Evolutionary conservation across 2,797 vertebrate genomes (phyloP).

Genomic region (Gymnothorax reevesii): DNA sequence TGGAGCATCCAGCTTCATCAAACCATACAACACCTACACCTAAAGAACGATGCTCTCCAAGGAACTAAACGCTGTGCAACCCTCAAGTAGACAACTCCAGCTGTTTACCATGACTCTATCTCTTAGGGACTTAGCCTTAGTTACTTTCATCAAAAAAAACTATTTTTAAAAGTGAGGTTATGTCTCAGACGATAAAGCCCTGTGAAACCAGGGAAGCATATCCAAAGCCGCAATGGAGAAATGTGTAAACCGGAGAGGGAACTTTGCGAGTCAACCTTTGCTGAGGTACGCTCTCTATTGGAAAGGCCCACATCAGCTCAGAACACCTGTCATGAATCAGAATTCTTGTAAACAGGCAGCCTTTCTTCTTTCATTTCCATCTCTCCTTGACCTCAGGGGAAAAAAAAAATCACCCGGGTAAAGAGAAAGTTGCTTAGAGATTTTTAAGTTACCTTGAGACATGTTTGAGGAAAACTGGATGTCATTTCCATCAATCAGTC

Average conservation of each 20-base stretch:
- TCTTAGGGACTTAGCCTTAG: background rate
- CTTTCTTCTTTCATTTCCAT: no score
- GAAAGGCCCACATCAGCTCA: no score
- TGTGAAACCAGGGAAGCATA: background rate
- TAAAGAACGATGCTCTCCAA: background rate
- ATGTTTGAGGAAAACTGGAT: no score
- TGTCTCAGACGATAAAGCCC: background rate
- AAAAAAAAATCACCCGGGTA: no score
- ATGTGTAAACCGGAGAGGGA: background rate
- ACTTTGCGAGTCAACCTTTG: no score
- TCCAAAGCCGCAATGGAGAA: background rate
- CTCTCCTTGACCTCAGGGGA: no score
- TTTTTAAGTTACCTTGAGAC: no score
- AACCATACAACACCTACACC: background rate
- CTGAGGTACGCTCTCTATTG: no score
- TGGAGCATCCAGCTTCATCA: background rate
- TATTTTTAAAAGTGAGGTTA: background rate
- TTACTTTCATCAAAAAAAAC: background rate
- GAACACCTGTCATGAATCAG: no score
- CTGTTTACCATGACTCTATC: background rate
- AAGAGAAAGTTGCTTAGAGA: no score
- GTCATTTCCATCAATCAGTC: no score
- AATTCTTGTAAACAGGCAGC: no score
- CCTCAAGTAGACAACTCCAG: background rate
- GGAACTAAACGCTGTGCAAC: background rate